phyloP scores from a whole-genome alignment of 64 coral and sea anemone species.

The Orbicella faveolata region DNA sequence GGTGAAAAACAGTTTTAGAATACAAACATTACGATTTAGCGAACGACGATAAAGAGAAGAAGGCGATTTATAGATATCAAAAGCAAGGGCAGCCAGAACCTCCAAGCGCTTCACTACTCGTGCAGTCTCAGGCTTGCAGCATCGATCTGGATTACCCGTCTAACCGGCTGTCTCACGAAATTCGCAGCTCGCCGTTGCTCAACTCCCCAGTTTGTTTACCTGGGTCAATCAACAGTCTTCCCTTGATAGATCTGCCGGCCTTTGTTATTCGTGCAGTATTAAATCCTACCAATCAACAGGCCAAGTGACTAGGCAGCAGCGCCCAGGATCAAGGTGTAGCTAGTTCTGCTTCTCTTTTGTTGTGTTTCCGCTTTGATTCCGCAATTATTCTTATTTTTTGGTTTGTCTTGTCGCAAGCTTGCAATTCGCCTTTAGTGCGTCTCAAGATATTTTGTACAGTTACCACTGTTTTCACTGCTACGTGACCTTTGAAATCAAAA shows the following conservation, averaged over 20 bases:
- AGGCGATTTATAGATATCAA: slow-evolving; percentile 8
- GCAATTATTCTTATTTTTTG: no score
- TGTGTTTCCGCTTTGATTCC: no score
- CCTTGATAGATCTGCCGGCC: background rate
- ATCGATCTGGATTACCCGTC: background rate
- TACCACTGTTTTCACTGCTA: no score
- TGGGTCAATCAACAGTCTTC: background rate
- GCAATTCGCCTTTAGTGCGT: no score
- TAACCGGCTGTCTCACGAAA: background rate
- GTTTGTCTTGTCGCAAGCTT: no score
- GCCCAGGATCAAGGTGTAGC: background rate
- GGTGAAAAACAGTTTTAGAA: slow-evolving; percentile 38
- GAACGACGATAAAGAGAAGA: slow-evolving; percentile 9
- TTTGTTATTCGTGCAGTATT: background rate
- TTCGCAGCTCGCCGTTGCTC: background rate
- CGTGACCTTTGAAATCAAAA: no score
- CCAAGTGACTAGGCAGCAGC: background rate
- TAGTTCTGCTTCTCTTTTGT: no score
- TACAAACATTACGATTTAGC: slow-evolving; percentile 35
- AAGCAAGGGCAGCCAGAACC: background rate
- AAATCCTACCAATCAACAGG: background rate
- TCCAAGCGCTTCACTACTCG: background rate
- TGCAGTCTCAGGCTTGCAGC: background rate
- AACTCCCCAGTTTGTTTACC: background rate
- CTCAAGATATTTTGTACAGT: no score